Evolutionary conservation across 2,797 vertebrate genomes (phyloP), one percentile per base, ranked within the genome.

Genomic region (Centropyge bicolor): DNA sequence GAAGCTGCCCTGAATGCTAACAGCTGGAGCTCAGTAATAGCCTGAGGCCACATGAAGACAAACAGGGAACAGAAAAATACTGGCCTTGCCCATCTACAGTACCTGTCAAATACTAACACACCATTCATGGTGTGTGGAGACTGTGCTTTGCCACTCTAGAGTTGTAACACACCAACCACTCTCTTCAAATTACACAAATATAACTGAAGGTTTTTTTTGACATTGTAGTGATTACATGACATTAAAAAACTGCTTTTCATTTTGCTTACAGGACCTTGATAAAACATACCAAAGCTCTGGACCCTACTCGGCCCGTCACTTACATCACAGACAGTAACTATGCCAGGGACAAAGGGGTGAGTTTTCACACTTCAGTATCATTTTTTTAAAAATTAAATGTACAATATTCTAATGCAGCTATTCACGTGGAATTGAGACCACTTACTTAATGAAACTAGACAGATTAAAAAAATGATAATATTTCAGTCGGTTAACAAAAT

Each of bases 221-320:
- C 11, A 9, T 20, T 20, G 4, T 9, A 17, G 54, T 20, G 8
- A 55, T 35, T 56, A 61, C 51, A 13, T 60, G 36, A 40, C 9
- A n/a, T 40, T 6, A 10, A 7, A 31, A n/a, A 19, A 6, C 14
- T 38, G 5, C 0, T 38, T 43, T 80, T 38, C 68, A 8, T 61
- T 70, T 54, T 70, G 66, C 59, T 36, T 83, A 1, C 92, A 99
- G 98, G 93, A 96, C 94, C 3, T 69, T 99, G 88, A 97, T 98
- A 65, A 65, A 92, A 64, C 93, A 97, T 70, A 99, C 98, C 76
- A 98, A 96, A 92, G 90, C 89, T 70, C 87, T 98, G 80, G 98
- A 99, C 83, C 89, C 93, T 6, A 95, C 96, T 16, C 94, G 98
- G 41, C 97, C 97, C 0, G 97, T 99, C 72, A 99, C 98, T 31